Conservation (phyloP, 1,140 invertebrate species). For the Orchesella cincta region DNA sequence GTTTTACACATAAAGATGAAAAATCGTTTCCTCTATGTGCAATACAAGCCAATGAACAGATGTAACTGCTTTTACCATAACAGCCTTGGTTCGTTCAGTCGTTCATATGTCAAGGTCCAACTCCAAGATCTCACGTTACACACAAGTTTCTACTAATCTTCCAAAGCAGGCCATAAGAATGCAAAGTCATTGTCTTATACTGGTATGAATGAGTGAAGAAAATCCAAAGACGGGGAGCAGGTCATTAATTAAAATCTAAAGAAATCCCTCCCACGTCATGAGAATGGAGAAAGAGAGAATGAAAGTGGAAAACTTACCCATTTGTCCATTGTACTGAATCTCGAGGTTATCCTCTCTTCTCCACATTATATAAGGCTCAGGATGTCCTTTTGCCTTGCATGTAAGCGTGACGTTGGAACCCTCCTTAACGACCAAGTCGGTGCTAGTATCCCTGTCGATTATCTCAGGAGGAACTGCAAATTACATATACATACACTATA, state of each 20-base stretch:
- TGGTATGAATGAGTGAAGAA: background rate
- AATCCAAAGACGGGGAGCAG: background rate
- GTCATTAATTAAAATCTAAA: slow-evolving; percentile 11
- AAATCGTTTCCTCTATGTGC: background rate
- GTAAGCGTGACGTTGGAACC: slow-evolving; percentile 79
- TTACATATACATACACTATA: too few relatives aligned
- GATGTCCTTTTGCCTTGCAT: slow-evolving; percentile 72
- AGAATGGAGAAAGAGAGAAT: background rate
- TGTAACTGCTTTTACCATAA: too few relatives aligned
- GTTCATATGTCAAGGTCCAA: background rate
- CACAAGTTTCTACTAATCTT: background rate
- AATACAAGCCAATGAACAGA: background rate
- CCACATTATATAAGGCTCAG: slow-evolving; percentile 89
- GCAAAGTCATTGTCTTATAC: background rate
- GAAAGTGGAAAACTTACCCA: slow-evolving; percentile 62
- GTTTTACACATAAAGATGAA: background rate
- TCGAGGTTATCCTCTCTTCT: slow-evolving; percentile 78
- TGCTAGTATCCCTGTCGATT: slow-evolving; percentile 78
- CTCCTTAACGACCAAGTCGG: slow-evolving; percentile 82
- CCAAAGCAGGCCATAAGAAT: background rate
- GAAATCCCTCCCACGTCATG: background rate
- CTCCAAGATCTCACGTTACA: background rate
- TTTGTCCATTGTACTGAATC: slow-evolving; percentile 81
- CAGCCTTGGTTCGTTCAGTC: too few relatives aligned
- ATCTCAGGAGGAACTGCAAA: slow-evolving; percentile 86